phyloP scores from a whole-genome alignment of 2,113 vertebrate species.

The Atlantisia rogersi region DNA sequence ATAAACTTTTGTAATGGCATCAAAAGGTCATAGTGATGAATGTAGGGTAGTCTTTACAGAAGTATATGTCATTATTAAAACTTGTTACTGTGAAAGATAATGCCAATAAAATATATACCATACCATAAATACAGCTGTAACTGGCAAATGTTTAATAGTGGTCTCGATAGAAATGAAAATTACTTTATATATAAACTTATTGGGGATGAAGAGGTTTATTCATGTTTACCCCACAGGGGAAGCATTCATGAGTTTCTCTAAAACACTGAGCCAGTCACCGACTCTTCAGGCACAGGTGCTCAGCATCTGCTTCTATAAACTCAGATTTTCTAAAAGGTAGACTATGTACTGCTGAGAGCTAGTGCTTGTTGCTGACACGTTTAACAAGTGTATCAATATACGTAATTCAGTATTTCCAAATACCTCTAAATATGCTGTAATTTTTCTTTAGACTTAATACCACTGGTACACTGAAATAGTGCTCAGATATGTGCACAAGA shows the following conservation, averaged over 20 bases:
- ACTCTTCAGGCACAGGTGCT: neutral
- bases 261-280: neutral
- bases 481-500: neutral
- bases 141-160: neutral
- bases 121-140: neutral
- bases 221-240: neutral
- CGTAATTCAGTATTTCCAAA: neutral
- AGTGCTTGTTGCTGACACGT: neutral
- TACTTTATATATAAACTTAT: neutral
- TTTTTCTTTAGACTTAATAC: neutral
- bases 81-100: neutral
- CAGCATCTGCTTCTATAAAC: neutral
- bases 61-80: neutral
- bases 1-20: neutral
- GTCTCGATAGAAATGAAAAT: neutral
- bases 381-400: neutral
- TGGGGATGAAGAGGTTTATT: neutral
- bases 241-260: neutral
- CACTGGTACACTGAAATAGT: neutral
- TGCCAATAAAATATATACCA: neutral
- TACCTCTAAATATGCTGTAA: neutral
- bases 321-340: neutral
- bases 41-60: accelerated
- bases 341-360: neutral
- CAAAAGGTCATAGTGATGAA: neutral